phyloP scores from a whole-genome alignment of 2,113 vertebrate genomes.

The Poecilia latipinna region DNA sequence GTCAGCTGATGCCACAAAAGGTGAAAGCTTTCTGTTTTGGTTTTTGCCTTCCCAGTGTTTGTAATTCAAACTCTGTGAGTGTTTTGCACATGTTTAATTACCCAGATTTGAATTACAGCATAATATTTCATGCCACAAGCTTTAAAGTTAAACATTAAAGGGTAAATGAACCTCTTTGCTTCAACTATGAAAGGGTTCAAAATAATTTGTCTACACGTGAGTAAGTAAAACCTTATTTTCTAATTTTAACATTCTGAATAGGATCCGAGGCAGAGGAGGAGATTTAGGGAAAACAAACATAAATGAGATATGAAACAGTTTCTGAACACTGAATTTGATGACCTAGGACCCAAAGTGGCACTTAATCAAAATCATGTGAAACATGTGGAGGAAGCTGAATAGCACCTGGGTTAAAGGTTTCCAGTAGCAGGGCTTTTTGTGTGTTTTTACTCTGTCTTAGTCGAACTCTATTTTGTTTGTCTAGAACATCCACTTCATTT shows the following conservation, averaged over 20 bases:
- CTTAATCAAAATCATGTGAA: no score
- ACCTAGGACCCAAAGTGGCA: no score
- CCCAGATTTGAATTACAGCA: not conserved
- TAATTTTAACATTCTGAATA: not conserved
- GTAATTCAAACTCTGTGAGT: not conserved
- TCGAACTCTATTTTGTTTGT: no score
- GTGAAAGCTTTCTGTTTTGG: not conserved
- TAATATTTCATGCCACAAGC: not conserved
- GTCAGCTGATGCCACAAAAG: constrained; percentile 15
- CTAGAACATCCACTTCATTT: no score
- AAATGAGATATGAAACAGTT: no score
- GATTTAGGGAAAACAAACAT: no score
- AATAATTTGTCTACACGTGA: not conserved
- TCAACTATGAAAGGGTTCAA: not conserved
- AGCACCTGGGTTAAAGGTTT: no score
- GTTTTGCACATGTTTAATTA: not conserved
- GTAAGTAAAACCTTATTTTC: not conserved
- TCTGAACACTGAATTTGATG: no score
- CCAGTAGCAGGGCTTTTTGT: no score
- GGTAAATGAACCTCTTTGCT: not conserved
- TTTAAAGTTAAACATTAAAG: not conserved
- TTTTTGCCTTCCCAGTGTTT: not conserved
- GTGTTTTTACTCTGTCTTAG: not conserved
- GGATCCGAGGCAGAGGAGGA: no score
- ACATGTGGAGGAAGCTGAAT: no score